Evolutionary conservation across 2,888 invertebrate species (phyloP), one percentile per base, ranked within the genome.

Genomic region (Troides aeacus): DNA sequence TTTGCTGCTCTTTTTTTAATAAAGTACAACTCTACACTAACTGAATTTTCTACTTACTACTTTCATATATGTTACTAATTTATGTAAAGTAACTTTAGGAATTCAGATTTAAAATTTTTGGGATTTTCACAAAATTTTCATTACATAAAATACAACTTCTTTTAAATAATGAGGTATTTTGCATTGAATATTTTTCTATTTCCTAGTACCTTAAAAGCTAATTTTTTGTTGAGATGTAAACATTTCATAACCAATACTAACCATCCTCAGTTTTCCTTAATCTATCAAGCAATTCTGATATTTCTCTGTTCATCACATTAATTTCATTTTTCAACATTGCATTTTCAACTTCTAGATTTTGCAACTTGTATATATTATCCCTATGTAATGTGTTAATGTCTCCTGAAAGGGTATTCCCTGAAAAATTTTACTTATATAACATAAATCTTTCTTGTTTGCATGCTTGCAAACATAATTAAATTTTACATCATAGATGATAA

Each of bases 251-350:
- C 50, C 2, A 50, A 17, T 50, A 18, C 50, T 50, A 17, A 90
- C 92, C 91, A 79, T 90, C 88, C 79, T 92, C 89, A 24, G 87
- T 81, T 74, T 72, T 81, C 30, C 79, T 79, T 56, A 90, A 77
- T 62, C 82, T 84, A 6, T 84, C 82, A 50, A 89, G 76, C 75
- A 92, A 76, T 66, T 89, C 87, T 50, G 84, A 75, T 1, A 90
- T 79, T 78, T 92, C 92, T 73, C 80, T 80, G 70, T 90, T 89
- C 78, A 89, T 81, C 0, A 90, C 88, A 78, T 88, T 89, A 5
- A 91, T 82, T 79, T 92, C 92, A 79, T 90, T 92, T 79, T 88
- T 91, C 72, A 92, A 77, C 89, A 92, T 89, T 4, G 86, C 84
- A 81, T 92, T 92, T 77, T 92, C 92, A 17, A 91, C 83, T 77